Conservation (phyloP, 2,797 vertebrate genomes). For the Syndactyla subalaris region DNA sequence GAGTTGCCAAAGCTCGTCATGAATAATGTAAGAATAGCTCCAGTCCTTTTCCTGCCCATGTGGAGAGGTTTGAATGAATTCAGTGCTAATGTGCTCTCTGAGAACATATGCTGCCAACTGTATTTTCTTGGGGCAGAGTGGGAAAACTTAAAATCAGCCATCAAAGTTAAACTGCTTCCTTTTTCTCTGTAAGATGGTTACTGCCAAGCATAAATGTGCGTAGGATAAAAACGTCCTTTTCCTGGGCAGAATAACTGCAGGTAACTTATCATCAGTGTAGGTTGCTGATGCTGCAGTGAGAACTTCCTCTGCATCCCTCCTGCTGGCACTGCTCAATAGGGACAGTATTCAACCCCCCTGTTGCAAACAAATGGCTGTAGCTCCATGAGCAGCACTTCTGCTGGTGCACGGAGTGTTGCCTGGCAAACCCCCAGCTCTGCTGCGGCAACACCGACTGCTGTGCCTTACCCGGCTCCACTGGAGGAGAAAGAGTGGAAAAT, state of each 20-base stretch:
- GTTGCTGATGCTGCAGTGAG: not conserved
- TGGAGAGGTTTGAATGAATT: constrained; percentile 47
- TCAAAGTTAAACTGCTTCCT: constrained; percentile 25
- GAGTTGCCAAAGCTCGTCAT: constrained; percentile 26
- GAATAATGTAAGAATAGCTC: constrained; percentile 52
- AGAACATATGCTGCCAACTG: not conserved
- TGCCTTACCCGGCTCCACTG: not conserved
- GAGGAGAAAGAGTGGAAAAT: not conserved
- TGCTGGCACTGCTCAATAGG: not conserved
- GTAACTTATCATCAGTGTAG: not conserved
- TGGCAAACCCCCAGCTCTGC: not conserved
- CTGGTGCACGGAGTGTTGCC: not conserved
- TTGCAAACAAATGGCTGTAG: not conserved
- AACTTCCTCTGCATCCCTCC: not conserved
- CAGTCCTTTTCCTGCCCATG: constrained; percentile 3
- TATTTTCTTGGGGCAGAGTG: constrained; percentile 7
- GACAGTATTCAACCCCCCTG: not conserved
- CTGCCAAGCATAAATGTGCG: not conserved
- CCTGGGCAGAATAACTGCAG: not conserved
- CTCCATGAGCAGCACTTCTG: not conserved
- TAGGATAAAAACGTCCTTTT: not conserved
- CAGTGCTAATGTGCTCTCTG: constrained; percentile 12
- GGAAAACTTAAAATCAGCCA: constrained; percentile 54
- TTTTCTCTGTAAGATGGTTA: not conserved
- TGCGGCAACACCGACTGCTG: rapidly evolving